Percentiles rank a stretch among this genome's conserved stretches.
Evolutionary conservation across 2,113 vertebrate species (phyloP).

Genomic region (Nothoprocta perdicaria): DNA sequence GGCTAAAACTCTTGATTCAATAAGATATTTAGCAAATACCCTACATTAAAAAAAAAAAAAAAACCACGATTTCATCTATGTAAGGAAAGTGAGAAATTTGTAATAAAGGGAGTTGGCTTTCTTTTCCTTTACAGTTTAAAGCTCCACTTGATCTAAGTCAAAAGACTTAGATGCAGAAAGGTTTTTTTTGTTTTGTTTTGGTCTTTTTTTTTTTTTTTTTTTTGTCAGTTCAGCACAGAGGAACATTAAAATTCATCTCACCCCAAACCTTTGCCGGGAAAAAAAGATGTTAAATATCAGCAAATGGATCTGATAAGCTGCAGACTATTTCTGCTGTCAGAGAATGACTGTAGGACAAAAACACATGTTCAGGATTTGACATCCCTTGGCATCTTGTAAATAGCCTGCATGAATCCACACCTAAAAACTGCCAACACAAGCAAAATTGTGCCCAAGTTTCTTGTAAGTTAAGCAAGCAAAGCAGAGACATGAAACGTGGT

Average conservation of each 20-base stretch:
- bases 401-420: constrained; percentile 81
- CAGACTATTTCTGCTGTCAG: constrained; percentile 81
- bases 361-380: constrained; percentile 81
- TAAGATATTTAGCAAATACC: constrained; percentile 39
- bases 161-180: constrained; percentile 67
- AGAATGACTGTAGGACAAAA: constrained; percentile 79
- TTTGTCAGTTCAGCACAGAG: constrained; percentile 75
- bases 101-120: constrained; percentile 65
- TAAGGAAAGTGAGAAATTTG: constrained; percentile 58
- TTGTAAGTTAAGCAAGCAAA: constrained; percentile 83
- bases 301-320: constrained; percentile 82
- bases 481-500: constrained; percentile 76
- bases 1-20: not conserved
- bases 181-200: not conserved
- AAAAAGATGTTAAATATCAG: constrained; percentile 82
- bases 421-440: constrained; percentile 83
- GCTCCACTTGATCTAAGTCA: constrained; percentile 8
- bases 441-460: constrained; percentile 82
- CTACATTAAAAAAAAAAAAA: no score
- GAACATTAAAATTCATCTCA: constrained; percentile 80
- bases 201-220: constrained; percentile 34
- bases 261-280: constrained; percentile 73
- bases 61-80: constrained; percentile 14
- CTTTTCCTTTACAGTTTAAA: constrained; percentile 58
- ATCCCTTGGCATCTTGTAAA: constrained; percentile 85